Conservation (phyloP, 2,888 invertebrate species). For the Oscheius onirici region DNA sequence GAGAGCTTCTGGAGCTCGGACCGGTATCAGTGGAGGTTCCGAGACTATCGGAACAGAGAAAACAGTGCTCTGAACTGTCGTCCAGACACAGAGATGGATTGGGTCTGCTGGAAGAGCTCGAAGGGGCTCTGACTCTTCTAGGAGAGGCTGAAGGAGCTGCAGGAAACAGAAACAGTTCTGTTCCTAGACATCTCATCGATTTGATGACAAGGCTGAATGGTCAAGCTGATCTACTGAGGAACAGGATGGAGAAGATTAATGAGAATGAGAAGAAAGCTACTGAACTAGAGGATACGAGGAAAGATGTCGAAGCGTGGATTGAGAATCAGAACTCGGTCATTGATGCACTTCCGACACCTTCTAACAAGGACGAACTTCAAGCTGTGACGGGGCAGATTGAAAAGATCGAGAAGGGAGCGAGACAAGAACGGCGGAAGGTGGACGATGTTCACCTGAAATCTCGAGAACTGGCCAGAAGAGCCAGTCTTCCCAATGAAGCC, state of each 20-base stretch:
- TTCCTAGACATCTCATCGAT: constrained; percentile 36
- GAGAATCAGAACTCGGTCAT: constrained; percentile 35
- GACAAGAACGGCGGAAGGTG: constrained; percentile 43
- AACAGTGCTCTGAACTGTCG: constrained; percentile 31
- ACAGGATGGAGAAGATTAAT: constrained; percentile 44
- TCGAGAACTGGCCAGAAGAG: constrained; percentile 41
- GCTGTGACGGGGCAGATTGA: constrained; percentile 37
- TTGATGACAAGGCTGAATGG: constrained; percentile 30
- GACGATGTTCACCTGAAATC: constrained; percentile 44
- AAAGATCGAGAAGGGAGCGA: constrained; percentile 43
- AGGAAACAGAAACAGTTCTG: constrained; percentile 31
- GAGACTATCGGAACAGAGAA: constrained; percentile 40
- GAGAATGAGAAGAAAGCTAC: constrained; percentile 49
- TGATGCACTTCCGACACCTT: constrained; percentile 30
- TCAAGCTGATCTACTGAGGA: constrained; percentile 38
- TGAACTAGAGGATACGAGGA: constrained; percentile 52
- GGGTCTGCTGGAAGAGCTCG: constrained; percentile 40
- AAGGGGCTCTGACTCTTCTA: constrained; percentile 31
- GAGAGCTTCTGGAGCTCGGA: constrained; percentile 40
- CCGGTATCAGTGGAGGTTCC: constrained; percentile 41
- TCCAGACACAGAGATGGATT: constrained; percentile 40
- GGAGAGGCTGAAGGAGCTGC: constrained; percentile 15
- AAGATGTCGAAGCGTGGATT: constrained; percentile 56
- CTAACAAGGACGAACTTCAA: constrained; percentile 41
- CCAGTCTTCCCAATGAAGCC: constrained; percentile 41